phyloP scores from a whole-genome alignment of 2,888 invertebrate genomes.

The Cerceris ruficornis region DNA sequence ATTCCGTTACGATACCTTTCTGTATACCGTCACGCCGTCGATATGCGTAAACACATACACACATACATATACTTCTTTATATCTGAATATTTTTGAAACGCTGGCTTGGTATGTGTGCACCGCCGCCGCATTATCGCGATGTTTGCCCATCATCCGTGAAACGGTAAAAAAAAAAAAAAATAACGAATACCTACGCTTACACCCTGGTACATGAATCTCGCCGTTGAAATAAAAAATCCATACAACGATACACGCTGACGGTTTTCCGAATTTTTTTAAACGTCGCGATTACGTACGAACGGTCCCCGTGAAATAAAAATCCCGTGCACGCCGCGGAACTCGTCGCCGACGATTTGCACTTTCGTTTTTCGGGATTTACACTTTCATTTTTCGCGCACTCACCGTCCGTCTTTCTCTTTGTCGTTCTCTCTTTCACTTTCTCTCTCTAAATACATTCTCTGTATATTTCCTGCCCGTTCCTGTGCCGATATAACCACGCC shows the following conservation, averaged over 20 bases:
- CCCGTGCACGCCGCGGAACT: constrained; percentile 3
- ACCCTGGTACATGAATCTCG: constrained; percentile 74
- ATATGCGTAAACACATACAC: constrained; percentile 43
- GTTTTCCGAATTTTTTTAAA: constrained; percentile 9
- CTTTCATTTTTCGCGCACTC: constrained; percentile 43
- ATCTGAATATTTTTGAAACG: constrained; percentile 70
- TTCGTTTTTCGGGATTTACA: constrained; percentile 43
- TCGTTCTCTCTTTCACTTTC: not conserved
- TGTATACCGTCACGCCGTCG: not conserved
- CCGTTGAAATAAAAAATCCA: constrained; percentile 7
- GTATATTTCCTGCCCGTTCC: not conserved
- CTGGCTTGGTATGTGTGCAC: constrained; percentile 78
- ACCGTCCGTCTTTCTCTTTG: not conserved
- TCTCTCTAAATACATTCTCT: not conserved
- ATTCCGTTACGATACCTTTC: not conserved
- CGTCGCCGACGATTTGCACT: constrained; percentile 39
- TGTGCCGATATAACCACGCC: constrained; percentile 5
- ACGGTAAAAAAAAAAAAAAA: constrained; percentile 40
- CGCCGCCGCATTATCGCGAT: constrained; percentile 76
- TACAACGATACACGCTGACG: not conserved
- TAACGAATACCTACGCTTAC: constrained; percentile 49
- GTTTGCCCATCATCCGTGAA: constrained; percentile 68
- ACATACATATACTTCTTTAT: constrained; percentile 36
- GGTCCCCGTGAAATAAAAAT: constrained; percentile 20
- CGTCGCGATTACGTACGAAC: constrained; percentile 18